Evolutionary conservation across 2,888 invertebrate genomes (phyloP).

Genomic region (Gymnocheta viridis): DNA sequence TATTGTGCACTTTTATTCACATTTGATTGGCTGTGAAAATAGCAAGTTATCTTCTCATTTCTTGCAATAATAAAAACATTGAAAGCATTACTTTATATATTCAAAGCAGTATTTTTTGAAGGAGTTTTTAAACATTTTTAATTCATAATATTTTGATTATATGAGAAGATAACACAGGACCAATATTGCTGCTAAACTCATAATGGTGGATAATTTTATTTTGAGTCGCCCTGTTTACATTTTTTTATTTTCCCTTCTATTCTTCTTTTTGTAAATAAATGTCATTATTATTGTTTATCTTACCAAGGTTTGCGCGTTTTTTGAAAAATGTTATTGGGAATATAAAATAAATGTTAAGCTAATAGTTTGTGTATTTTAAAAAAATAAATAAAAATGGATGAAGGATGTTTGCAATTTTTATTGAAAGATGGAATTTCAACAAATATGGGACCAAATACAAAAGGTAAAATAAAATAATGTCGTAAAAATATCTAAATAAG

Average conservation of each 20-base stretch:
- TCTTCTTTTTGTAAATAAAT: conserved; percentile 9
- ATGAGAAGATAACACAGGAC: too few species aligned
- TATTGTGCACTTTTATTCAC: too few species aligned
- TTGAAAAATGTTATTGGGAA: background rate
- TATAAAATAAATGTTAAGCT: conserved; percentile 8
- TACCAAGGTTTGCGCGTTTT: conserved; percentile 20
- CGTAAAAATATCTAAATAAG: background rate
- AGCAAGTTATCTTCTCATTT: too few species aligned
- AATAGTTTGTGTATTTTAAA: background rate
- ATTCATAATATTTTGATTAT: too few species aligned
- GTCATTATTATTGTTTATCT: background rate
- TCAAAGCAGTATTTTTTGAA: too few species aligned
- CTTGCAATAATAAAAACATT: too few species aligned
- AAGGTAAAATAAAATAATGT: conserved; percentile 70
- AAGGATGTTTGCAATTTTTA: conserved; percentile 64
- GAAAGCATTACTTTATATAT: too few species aligned
- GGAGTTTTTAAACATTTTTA: too few species aligned
- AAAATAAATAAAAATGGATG: conserved; percentile 40
- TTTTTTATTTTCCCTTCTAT: background rate
- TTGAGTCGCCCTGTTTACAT: background rate
- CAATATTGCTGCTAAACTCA: too few species aligned
- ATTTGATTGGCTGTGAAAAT: too few species aligned
- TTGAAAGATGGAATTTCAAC: conserved; percentile 56
- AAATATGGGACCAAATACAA: conserved; percentile 75
- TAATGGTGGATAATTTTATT: too few species aligned